Percentiles rank a stretch among this genome's conserved stretches.
These are phyloP conservation scores for Brachyrhaphis roseni DNA, from an alignment of 2,797 vertebrate species.

Conservation along the genomic window DNA sequence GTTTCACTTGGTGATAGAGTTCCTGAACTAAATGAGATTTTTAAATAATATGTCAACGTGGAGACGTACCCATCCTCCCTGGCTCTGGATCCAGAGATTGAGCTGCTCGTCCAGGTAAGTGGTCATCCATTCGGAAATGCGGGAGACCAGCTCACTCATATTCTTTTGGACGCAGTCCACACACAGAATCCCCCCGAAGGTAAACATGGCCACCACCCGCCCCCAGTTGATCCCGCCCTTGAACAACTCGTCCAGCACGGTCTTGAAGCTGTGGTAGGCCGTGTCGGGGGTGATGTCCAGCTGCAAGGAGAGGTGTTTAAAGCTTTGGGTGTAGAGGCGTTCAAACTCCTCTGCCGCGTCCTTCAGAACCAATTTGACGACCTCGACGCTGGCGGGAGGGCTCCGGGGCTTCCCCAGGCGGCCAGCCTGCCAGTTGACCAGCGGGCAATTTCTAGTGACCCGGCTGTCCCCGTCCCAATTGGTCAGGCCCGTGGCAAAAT, in stretches of 20 bases:
- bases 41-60: not conserved
- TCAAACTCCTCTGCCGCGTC: slow-evolving; percentile 94
- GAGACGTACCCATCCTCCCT: slow-evolving; percentile 96
- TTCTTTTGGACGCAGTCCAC: slow-evolving; percentile 94
- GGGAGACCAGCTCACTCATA: slow-evolving; percentile 89
- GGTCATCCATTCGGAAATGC: slow-evolving; percentile 94
- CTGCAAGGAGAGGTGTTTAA: slow-evolving; percentile 92
- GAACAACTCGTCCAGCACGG: slow-evolving; percentile 96
- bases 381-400: slow-evolving; percentile 58
- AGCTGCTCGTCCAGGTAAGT: slow-evolving; percentile 93
- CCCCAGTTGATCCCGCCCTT: slow-evolving; percentile 97
- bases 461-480: slow-evolving; percentile 49
- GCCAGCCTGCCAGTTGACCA: slow-evolving; percentile 18
- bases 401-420: slow-evolving; percentile 17
- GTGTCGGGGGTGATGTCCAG: slow-evolving; percentile 91
- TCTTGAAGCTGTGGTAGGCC: slow-evolving; percentile 93
- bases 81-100: slow-evolving; percentile 91
- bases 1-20: no score
- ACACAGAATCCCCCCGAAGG: slow-evolving; percentile 92
- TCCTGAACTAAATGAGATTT: no score
- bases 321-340: slow-evolving; percentile 87
- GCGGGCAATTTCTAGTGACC: slow-evolving; percentile 37
- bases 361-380: slow-evolving; percentile 85
- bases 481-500: slow-evolving; percentile 47
- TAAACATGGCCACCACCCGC: slow-evolving; percentile 94